These are phyloP conservation scores for Nycticryphes semicollaris DNA, from an alignment of 2,113 vertebrate genomes.

Conservation along the genomic window DNA sequence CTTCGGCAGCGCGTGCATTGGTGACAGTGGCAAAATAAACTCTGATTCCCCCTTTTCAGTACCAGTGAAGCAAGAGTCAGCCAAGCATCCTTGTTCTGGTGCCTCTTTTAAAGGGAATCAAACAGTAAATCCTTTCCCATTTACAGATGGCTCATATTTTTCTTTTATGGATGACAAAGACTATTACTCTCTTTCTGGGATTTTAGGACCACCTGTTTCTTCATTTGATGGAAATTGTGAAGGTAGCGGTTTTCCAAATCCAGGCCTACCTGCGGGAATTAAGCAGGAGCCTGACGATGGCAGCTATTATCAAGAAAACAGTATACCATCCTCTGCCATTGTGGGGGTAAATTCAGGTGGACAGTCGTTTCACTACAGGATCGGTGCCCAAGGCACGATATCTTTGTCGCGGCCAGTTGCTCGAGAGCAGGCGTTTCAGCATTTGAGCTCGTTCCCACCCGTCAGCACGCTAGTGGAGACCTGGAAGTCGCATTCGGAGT, in stretches of 20 bases:
- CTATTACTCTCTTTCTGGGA: constrained; percentile 96
- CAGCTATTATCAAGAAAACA: constrained; percentile 93
- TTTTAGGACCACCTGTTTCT: constrained; percentile 93
- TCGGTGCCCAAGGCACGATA: constrained; percentile 97
- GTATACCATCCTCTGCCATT: constrained; percentile 90
- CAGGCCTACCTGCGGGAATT: constrained; percentile 87
- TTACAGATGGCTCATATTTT: constrained; percentile 93
- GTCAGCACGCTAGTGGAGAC: constrained; percentile 93
- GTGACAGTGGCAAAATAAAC: constrained; percentile 79
- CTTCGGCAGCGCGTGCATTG: constrained; percentile 89
- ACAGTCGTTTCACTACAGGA: constrained; percentile 99
- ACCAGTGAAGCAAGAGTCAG: constrained; percentile 91
- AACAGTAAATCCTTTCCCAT: constrained; percentile 88
- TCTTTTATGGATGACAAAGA: constrained; percentile 98
- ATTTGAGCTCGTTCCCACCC: constrained; percentile 94
- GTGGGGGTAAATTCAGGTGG: constrained; percentile 97
- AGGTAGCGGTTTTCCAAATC: constrained; percentile 86
- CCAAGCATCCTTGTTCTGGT: constrained; percentile 90
- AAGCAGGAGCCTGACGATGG: constrained; percentile 93
- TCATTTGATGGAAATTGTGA: constrained; percentile 91
- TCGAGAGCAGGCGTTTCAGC: constrained; percentile 92
- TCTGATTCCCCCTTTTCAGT: constrained; percentile 83
- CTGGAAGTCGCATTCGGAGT: constrained; percentile 93
- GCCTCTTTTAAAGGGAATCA: constrained; percentile 84
- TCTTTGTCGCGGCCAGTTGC: constrained; percentile 90